phyloP scores from a whole-genome alignment of 2,888 invertebrate species.

The Acrocyrtus sp. region DNA sequence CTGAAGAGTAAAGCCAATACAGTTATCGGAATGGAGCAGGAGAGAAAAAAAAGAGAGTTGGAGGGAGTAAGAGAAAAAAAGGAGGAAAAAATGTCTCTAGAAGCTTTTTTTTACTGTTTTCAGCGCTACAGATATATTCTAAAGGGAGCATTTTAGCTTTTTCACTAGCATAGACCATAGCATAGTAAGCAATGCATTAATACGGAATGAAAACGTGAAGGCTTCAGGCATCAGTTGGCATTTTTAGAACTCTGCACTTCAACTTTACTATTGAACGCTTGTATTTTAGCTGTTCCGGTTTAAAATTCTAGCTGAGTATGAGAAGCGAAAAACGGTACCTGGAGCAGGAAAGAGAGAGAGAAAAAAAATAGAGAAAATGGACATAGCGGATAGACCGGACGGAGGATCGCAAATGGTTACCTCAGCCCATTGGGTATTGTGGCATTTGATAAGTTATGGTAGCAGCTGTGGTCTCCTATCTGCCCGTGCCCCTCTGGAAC shows the following conservation, averaged over 20 bases:
- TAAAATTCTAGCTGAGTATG: background rate
- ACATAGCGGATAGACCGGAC: background rate
- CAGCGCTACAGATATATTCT: too few species aligned
- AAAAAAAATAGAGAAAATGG: too few species aligned
- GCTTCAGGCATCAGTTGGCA: background rate
- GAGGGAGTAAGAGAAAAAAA: too few species aligned
- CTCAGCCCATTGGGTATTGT: conserved; percentile 37
- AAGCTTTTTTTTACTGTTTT: too few species aligned
- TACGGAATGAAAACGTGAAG: background rate
- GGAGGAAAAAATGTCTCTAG: too few species aligned
- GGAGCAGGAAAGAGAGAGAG: too few species aligned
- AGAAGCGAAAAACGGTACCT: too few species aligned
- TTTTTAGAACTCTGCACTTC: background rate
- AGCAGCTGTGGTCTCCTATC: conserved; percentile 40
- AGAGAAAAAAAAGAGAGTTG: too few species aligned
- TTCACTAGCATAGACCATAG: background rate
- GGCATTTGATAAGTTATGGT: conserved; percentile 46
- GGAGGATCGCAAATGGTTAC: conserved; percentile 33
- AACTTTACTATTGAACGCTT: background rate
- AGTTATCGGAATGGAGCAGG: too few species aligned
- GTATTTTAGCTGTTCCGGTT: background rate
- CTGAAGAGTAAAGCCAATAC: conserved; percentile 28
- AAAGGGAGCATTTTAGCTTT: background rate
- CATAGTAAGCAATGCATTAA: background rate
- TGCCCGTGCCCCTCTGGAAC: background rate